These are phyloP conservation scores for Apodemus speciosus DNA, from an alignment of 2,113 vertebrate genomes.

Conservation along the genomic window DNA sequence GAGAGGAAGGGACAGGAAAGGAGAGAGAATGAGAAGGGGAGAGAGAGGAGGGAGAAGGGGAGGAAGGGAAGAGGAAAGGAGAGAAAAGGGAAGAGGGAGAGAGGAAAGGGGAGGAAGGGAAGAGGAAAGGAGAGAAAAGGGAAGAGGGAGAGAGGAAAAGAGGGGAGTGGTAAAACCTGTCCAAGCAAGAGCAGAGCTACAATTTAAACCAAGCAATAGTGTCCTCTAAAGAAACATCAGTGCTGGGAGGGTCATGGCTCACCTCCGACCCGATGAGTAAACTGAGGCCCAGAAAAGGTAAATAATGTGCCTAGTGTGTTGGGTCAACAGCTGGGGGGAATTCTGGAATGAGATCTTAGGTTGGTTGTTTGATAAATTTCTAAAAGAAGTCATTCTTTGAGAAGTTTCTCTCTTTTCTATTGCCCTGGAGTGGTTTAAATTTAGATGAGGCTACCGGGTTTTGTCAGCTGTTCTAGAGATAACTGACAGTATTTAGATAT, in stretches of 20 bases:
- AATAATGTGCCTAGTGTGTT: neutral
- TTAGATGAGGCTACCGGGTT: too few species aligned
- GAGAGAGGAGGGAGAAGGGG: too few species aligned
- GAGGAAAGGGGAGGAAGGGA: neutral
- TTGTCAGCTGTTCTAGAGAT: neutral
- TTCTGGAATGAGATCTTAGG: neutral
- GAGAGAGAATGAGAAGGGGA: fast-evolving
- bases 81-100: neutral
- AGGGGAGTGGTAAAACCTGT: neutral
- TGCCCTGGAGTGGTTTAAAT: too few species aligned
- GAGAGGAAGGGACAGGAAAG: fast-evolving
- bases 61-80: neutral
- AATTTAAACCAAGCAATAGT: slow-evolving; percentile 2
- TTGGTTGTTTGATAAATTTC: slow-evolving; percentile 40
- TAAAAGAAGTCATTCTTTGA: neutral
- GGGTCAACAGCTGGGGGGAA: neutral
- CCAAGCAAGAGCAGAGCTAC: neutral
- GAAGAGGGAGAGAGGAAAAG: too few species aligned
- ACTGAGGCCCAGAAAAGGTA: neutral
- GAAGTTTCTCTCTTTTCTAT: too few species aligned
- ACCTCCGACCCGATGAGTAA: neutral
- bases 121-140: neutral
- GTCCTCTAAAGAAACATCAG: neutral
- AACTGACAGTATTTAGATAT: neutral
- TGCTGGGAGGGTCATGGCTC: neutral